phyloP scores from a whole-genome alignment of 2,113 vertebrate species.

The Porphyrio hochstetteri region DNA sequence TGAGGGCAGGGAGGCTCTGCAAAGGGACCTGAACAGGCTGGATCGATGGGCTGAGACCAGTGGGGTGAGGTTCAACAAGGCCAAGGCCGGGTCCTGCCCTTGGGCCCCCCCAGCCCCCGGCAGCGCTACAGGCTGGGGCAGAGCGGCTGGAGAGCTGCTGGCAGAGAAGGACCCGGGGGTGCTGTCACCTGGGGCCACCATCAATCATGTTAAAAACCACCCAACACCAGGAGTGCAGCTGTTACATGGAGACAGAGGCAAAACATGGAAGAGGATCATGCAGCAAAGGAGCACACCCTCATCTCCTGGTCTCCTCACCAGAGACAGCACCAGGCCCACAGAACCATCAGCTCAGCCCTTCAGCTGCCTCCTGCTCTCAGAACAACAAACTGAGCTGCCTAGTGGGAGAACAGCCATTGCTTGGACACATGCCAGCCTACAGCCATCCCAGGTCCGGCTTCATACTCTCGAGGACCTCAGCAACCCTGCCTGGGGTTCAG shows the following conservation, averaged over 20 bases:
- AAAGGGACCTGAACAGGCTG: too few relatives aligned
- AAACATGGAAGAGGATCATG: rapidly evolving
- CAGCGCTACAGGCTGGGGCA: too few relatives aligned
- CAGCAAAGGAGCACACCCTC: background rate
- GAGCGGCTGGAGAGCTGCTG: too few relatives aligned
- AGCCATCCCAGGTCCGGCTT: background rate
- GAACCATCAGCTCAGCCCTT: background rate
- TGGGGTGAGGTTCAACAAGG: too few relatives aligned
- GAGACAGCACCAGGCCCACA: background rate
- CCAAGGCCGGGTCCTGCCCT: too few relatives aligned
- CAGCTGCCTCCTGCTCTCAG: background rate
- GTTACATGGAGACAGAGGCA: background rate
- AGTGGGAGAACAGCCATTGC: background rate
- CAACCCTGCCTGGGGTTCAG: background rate
- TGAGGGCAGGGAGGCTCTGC: too few relatives aligned
- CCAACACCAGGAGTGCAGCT: background rate
- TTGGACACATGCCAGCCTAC: rapidly evolving
- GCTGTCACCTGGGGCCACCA: background rate
- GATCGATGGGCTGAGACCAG: too few relatives aligned
- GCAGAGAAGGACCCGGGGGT: background rate
- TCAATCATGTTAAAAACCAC: background rate
- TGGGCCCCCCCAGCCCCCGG: too few relatives aligned
- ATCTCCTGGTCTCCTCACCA: background rate
- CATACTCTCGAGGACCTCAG: background rate
- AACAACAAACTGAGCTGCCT: background rate